Evolutionary conservation across 2,888 invertebrate species (phyloP), one percentile per base, ranked within the genome.

Genomic region (Agrotis exclamationis): DNA sequence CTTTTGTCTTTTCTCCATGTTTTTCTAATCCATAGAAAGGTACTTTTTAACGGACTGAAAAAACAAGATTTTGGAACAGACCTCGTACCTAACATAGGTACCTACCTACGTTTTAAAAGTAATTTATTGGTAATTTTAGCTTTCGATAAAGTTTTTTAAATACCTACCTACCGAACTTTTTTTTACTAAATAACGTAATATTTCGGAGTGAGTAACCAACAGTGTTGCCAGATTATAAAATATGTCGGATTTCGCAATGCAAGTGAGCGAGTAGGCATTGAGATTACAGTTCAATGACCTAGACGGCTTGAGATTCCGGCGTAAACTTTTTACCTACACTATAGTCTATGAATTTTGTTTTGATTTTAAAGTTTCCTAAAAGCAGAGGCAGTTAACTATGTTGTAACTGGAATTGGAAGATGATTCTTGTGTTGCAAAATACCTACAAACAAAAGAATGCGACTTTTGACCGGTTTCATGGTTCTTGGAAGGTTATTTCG

Each of bases 231-330:
- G 51, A 53, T 79, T 45, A 57, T 45, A 58, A 63, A 74, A 65
- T 65, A 63, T 1, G 58, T 68, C 58, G 18, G 28, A 57, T 80
- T 72, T 65, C 33, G 54, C 50, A 79, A 77, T 63, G 79, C 74
- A 77, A 80, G 67, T 80, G 53, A 76, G 53, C 63, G 50, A 64
- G 47, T 50, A 70, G 66, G 50, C 71, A 78, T 54, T 70, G 47
- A 67, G 64, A 68, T 79, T 76, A 65, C 33, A 68, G 79, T 71
- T 79, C 76, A 68, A 51, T 63, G 76, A 79, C 62, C 76, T 71
- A 24, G 11, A 45, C 39, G 48, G 63, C 54, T 74, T 54, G 39
- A 56, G 54, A 73, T 56, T 73, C 45, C 51, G 45, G 28, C 47
- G 47, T 56, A 24, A n/a, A 9, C 33, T 66, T 22, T 20, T 20